Evolutionary conservation across 2,797 vertebrate species (phyloP).

Genomic region (Austrolebias charrua): DNA sequence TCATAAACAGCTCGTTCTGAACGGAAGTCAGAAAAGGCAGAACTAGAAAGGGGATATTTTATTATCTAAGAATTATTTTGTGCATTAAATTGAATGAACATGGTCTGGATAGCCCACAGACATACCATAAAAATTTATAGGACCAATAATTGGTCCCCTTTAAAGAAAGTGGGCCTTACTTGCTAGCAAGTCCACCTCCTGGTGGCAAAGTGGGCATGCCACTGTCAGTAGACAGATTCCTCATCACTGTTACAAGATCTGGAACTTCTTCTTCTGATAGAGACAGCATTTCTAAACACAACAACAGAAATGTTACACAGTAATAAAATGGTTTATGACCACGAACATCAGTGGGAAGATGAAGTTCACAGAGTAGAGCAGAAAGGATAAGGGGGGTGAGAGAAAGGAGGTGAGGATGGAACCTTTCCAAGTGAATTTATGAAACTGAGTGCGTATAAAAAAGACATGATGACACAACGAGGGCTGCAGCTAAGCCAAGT

Average conservation of each 20-base stretch:
- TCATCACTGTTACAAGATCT: conserved; percentile 94
- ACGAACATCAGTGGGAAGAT: conserved; percentile 21
- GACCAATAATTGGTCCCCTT: no score
- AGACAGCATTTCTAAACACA: conserved; percentile 82
- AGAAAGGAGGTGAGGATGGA: conserved; percentile 28
- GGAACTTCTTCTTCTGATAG: conserved; percentile 91
- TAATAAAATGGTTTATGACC: conserved; percentile 32
- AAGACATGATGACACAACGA: conserved; percentile 36
- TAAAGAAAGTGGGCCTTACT: conserved; percentile 82
- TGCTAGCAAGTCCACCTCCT: conserved; percentile 97
- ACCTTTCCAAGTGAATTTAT: conserved; percentile 14
- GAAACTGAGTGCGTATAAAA: conserved; percentile 16
- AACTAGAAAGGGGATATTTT: no score
- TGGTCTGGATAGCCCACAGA: no score
- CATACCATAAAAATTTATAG: no score
- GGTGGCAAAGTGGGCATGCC: conserved; percentile 93
- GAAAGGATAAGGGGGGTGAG: conserved; percentile 18
- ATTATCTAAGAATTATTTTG: no score
- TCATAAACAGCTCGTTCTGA: no score
- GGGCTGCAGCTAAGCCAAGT: conserved; percentile 56
- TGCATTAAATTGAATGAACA: no score
- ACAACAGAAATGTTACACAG: conserved; percentile 36
- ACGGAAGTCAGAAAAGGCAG: no score
- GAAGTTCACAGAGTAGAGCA: background rate
- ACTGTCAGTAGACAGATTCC: conserved; percentile 91